phyloP scores from a whole-genome alignment of 1,140 invertebrate genomes.

The Drosophila carrolli region DNA sequence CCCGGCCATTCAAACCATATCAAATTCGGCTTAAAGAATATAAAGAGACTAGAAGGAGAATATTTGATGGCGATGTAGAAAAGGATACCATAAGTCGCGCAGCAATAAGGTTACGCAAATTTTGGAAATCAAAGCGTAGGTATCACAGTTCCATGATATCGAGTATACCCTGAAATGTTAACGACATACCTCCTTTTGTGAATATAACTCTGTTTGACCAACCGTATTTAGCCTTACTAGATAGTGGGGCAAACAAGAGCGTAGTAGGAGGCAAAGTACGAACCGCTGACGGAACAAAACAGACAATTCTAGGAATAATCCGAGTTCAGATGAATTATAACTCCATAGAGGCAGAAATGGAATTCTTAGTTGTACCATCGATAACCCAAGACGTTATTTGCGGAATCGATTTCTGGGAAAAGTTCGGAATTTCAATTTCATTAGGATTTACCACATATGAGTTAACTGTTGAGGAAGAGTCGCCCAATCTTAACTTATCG shows the following conservation, averaged over 20 bases:
- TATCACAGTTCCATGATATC: background rate
- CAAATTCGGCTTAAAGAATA: background rate
- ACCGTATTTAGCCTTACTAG: background rate
- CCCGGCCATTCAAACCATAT: background rate
- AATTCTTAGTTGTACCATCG: conserved; percentile 2
- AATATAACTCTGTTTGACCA: background rate
- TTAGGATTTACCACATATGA: background rate
- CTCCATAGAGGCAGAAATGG: conserved; percentile 1
- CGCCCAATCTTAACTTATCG: too few relatives aligned
- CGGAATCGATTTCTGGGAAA: background rate
- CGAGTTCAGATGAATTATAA: background rate
- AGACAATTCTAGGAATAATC: background rate
- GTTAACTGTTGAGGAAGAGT: too few relatives aligned
- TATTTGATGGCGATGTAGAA: background rate
- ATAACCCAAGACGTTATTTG: conserved; percentile 1
- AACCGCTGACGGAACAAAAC: background rate
- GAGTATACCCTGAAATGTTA: background rate
- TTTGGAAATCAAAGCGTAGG: conserved; percentile 1
- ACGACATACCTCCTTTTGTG: background rate
- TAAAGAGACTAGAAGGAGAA: background rate
- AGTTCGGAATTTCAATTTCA: background rate
- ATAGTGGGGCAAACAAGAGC: background rate
- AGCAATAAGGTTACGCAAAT: background rate
- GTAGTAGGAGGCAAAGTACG: background rate
- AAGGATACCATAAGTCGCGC: background rate